Evolutionary conservation across 2,888 invertebrate species (phyloP), one percentile per base, ranked within the genome.

Genomic region (Leptothorax acervorum): DNA sequence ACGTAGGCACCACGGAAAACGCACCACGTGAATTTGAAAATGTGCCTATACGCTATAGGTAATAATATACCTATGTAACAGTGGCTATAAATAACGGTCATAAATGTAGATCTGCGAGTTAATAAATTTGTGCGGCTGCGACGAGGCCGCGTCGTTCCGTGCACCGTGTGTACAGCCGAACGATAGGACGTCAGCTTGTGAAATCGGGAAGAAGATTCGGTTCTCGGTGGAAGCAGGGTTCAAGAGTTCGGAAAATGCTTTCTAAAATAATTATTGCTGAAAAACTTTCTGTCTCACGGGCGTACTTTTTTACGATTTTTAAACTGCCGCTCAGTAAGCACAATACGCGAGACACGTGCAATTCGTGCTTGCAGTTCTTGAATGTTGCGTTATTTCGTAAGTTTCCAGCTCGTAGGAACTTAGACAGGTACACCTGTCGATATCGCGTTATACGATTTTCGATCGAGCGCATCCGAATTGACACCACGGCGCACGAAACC

Each of bases 11-110:
- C 45, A 31, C 55, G 66, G 53, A 42, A 76, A 66, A 75, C 35
- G 73, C 57, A 60, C 55, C 71, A 70, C 31, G 88, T 66, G 81
- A 85, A 87, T 89, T 87, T 84, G 70, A 83, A 84, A 85, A 82
- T 73, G 74, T 78, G 66, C 68, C 83, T 74, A 70, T 76, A 89
- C 89, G 73, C 39, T 48, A 42, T 42, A 23, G 23, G 23, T 23
- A 23, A 23, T 23, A 48, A 83, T 84, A 83, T 71, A 74, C 12
- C n/a, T 70, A 42, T 5, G 71, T 70, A 70, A 68, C 63, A 78
- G 84, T 55, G 68, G 23, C 60, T 55, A 23, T 76, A 83, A 84
- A 87, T 86, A 87, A 87, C 76, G 66, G 42, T 66, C 81, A 71
- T 84, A 85, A 87, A 85, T 83, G 83, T 73, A 28, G 42, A 39